Conservation (phyloP, 2,888 invertebrate genomes). For the Bembecia ichneumoniformis region DNA sequence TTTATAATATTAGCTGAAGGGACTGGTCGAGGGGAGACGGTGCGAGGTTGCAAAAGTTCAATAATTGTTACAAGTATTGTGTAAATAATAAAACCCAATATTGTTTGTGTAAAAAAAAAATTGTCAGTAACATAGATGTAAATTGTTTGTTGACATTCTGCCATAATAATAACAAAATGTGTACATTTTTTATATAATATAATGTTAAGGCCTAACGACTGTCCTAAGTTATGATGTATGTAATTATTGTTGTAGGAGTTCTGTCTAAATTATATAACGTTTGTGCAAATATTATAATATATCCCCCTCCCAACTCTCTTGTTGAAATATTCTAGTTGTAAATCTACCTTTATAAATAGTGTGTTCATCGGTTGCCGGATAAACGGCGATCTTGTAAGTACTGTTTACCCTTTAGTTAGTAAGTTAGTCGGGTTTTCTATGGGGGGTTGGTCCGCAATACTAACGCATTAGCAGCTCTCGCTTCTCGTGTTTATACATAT, state of each 20-base stretch:
- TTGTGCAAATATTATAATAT: slow-evolving; percentile 26
- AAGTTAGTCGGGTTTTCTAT: slow-evolving; percentile 4
- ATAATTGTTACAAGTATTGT: no score
- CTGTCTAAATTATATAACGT: slow-evolving; percentile 25
- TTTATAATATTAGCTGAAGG: no score
- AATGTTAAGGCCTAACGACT: slow-evolving; percentile 66
- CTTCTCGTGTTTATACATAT: not conserved
- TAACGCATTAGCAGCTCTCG: not conserved
- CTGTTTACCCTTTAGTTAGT: no score
- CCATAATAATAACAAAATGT: slow-evolving; percentile 57
- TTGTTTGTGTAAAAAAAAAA: slow-evolving; percentile 58
- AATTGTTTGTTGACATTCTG: slow-evolving; percentile 68
- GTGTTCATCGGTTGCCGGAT: slow-evolving; percentile 33
- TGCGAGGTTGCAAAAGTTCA: no score
- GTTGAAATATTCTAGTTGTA: not conserved
- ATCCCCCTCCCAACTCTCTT: not conserved
- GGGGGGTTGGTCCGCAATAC: not conserved
- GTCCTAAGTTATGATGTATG: slow-evolving; percentile 45
- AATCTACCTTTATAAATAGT: slow-evolving; percentile 13
- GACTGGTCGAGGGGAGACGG: no score
- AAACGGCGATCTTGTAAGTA: no score
- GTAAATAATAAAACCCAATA: slow-evolving; percentile 35
- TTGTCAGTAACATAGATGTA: slow-evolving; percentile 53
- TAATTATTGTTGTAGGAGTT: slow-evolving; percentile 51
- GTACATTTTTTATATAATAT: slow-evolving; percentile 49